Evolutionary conservation across 1,140 invertebrate species (phyloP), one percentile per base, ranked within the genome.

Genomic region (Neelides sp.): DNA sequence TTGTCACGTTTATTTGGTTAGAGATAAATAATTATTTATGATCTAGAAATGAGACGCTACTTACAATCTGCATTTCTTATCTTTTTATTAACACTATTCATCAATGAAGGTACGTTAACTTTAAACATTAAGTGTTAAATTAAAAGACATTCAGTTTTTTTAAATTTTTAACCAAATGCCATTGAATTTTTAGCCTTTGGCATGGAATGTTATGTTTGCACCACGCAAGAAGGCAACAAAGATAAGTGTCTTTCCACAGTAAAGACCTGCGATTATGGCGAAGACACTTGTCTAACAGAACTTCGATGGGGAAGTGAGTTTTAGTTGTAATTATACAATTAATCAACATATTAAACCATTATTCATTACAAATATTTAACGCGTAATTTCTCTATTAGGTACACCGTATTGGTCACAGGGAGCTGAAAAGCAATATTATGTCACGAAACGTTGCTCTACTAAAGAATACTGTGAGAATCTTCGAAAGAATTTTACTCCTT

Each of bases 181-280:
- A n/a, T n/a, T n/a, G n/a, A n/a, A n/a, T n/a, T 66, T 68, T 61
- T 65, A 80, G 83, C 74, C 62, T 62, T 68, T 64, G 73, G 76
- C 53, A 72, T 95, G 52, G 90, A 96, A 71, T 98, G 93, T 70
- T 96, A 96, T 66, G 89, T 94, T 12, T 97, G 93, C 68, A 75
- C 79, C 46, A 78, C 85, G 60, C 92, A 98, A 72, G 87, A 92
- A 60, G 81, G 83, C 57, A 97, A 98, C 64, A 77, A 74, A 27
- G 89, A 85, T 56, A 98, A 98, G 71, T 98, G 93, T 68, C 68
- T 86, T 8, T 89, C 84, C 63, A 92, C 89, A 3, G 86, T 93
- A 17, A 83, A 82, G 66, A 89, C 84, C 19, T 98, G 93, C 67
- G 79, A 89, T 54, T 77, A 82, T 58, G 78, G 75, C 24, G 75